These are phyloP conservation scores for Liopterus haemorrhoidalis DNA, from an alignment of 2,888 invertebrate species.

Conservation along the genomic window DNA sequence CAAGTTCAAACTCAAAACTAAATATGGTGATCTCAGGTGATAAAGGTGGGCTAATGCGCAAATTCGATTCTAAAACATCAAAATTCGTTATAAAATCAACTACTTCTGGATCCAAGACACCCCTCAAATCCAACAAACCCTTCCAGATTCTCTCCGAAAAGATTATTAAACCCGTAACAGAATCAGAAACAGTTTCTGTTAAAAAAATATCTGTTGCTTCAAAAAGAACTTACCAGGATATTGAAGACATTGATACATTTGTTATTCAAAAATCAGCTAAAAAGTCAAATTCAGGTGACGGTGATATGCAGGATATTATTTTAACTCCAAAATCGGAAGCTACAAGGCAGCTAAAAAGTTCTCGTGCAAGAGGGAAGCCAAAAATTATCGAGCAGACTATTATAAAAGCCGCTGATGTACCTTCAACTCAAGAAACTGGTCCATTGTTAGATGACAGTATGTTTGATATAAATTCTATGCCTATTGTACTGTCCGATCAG, in stretches of 20 bases:
- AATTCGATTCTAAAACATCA: slow-evolving; percentile 22
- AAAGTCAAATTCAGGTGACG: slow-evolving; percentile 21
- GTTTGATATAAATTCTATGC: slow-evolving; percentile 72
- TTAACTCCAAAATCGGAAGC: slow-evolving; percentile 20
- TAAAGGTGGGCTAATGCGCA: slow-evolving; percentile 24
- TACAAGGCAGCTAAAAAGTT: slow-evolving; percentile 13
- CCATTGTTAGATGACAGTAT: slow-evolving; percentile 46
- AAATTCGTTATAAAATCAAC: slow-evolving; percentile 30
- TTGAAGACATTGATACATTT: slow-evolving; percentile 44
- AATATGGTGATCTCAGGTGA: slow-evolving; percentile 17
- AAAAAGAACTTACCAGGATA: slow-evolving; percentile 39
- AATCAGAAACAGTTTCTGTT: slow-evolving; percentile 34
- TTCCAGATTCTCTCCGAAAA: slow-evolving; percentile 43
- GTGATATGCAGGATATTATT: slow-evolving; percentile 17
- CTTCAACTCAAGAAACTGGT: slow-evolving; percentile 26
- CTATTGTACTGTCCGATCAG: slow-evolving; percentile 67
- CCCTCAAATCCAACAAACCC: slow-evolving; percentile 35
- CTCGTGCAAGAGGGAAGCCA: slow-evolving; percentile 37
- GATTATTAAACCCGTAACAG: slow-evolving; percentile 39
- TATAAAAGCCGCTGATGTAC: slow-evolving; percentile 43
- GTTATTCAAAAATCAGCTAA: slow-evolving; percentile 41
- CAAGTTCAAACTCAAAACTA: slow-evolving; percentile 16
- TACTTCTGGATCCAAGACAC: slow-evolving; percentile 16
- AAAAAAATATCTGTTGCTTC: slow-evolving; percentile 38
- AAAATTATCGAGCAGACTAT: slow-evolving; percentile 45